These are phyloP conservation scores for Drosophila koepferae DNA, from an alignment of 2,888 invertebrate genomes.

Conservation along the genomic window DNA sequence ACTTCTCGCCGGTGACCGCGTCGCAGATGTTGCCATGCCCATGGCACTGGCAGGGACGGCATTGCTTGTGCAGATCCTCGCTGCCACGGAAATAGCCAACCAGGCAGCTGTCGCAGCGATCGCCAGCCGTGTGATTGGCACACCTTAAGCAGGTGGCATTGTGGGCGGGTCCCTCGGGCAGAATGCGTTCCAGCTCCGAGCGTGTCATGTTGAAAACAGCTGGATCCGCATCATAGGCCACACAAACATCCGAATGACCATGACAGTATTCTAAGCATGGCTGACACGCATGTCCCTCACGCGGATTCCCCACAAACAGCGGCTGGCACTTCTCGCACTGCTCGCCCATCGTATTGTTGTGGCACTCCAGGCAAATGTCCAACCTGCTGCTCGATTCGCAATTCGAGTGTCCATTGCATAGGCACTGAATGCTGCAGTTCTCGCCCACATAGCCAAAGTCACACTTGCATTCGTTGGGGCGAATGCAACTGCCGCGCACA, in stretches of 20 bases:
- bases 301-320: slow-evolving; percentile 95
- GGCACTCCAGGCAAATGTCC: slow-evolving; percentile 92
- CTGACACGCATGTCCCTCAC: slow-evolving; percentile 93
- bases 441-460: slow-evolving; percentile 98
- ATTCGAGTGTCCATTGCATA: slow-evolving; percentile 97
- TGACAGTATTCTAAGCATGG: slow-evolving; percentile 96
- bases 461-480: slow-evolving; percentile 94
- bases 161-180: slow-evolving; percentile 89
- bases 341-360: slow-evolving; percentile 96
- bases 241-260: slow-evolving; percentile 93
- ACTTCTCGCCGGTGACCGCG: slow-evolving; percentile 95
- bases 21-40: slow-evolving; percentile 97
- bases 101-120: slow-evolving; percentile 92
- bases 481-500: slow-evolving; percentile 93
- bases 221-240: slow-evolving; percentile 86
- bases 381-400: slow-evolving; percentile 95
- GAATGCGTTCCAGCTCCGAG: slow-evolving; percentile 87
- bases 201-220: slow-evolving; percentile 86
- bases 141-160: slow-evolving; percentile 94
- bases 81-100: slow-evolving; percentile 91
- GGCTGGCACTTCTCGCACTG: slow-evolving; percentile 96
- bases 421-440: slow-evolving; percentile 96
- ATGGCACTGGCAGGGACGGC: slow-evolving; percentile 95
- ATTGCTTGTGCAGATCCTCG: slow-evolving; percentile 91
- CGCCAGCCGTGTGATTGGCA: slow-evolving; percentile 91